Conservation (phyloP, 2,113 vertebrate genomes). For the Scalopus aquaticus region DNA sequence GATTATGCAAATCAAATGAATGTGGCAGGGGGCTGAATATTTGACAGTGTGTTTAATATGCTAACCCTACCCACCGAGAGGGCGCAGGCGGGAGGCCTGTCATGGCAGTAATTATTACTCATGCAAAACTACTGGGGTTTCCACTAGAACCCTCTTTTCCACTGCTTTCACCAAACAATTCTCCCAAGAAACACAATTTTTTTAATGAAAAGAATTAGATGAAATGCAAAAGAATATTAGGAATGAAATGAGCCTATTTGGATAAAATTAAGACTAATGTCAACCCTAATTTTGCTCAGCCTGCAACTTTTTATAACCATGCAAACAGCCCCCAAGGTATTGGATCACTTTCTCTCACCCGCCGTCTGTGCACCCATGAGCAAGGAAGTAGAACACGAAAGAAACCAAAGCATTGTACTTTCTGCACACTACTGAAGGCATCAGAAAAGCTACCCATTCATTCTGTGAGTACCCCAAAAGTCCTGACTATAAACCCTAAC, state of each 20-base stretch:
- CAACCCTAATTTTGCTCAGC: not conserved
- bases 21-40: constrained; percentile 68
- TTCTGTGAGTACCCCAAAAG: not conserved
- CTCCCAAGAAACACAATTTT: constrained; percentile 29
- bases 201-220: not conserved
- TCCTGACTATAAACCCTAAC: not conserved
- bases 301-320: not conserved
- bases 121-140: constrained; percentile 54
- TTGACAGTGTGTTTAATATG: constrained; percentile 75
- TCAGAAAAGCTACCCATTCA: not conserved
- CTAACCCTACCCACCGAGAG: constrained; percentile 67
- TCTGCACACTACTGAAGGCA: not conserved
- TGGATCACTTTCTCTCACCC: not conserved
- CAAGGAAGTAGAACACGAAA: not conserved
- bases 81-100: constrained; percentile 60
- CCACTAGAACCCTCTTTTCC: constrained; percentile 45
- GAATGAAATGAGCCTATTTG: not conserved
- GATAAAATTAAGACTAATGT: not conserved
- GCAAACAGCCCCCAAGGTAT: not conserved
- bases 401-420: fast-evolving
- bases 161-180: constrained; percentile 24
- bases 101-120: constrained; percentile 68
- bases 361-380: not conserved
- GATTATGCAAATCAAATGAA: constrained; percentile 74
- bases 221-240: not conserved